Conservation (phyloP, 2,797 vertebrate species). For the Vultur gryphus region DNA sequence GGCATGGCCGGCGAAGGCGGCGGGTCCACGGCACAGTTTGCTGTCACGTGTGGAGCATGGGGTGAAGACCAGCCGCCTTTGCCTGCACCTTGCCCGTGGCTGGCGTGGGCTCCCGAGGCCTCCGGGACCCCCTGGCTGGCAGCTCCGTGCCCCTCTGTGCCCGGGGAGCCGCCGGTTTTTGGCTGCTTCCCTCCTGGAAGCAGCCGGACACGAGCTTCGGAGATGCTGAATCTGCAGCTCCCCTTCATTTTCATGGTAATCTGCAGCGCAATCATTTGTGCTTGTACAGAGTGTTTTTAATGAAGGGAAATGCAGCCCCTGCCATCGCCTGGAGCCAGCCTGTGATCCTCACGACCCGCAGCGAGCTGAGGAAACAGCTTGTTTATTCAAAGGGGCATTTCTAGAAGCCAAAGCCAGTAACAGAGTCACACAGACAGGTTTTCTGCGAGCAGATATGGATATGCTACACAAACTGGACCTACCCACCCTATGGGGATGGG, state of each 20-base stretch:
- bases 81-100: background rate
- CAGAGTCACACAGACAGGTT: background rate
- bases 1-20: accelerated
- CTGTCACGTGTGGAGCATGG: accelerated
- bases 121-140: accelerated
- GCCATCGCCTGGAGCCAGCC: background rate
- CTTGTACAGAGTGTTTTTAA: background rate
- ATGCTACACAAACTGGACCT: background rate
- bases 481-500: background rate
- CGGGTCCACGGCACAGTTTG: background rate
- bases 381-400: background rate
- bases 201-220: accelerated
- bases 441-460: background rate
- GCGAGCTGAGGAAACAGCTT: background rate
- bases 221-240: background rate
- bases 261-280: background rate
- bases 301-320: background rate
- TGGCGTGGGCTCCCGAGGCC: accelerated
- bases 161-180: accelerated
- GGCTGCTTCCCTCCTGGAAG: background rate
- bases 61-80: background rate
- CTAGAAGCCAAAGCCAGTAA: background rate
- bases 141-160: accelerated
- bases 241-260: background rate
- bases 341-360: background rate